Conservation (phyloP, 1,140 invertebrate species). For the Teleopsis dalmanni region DNA sequence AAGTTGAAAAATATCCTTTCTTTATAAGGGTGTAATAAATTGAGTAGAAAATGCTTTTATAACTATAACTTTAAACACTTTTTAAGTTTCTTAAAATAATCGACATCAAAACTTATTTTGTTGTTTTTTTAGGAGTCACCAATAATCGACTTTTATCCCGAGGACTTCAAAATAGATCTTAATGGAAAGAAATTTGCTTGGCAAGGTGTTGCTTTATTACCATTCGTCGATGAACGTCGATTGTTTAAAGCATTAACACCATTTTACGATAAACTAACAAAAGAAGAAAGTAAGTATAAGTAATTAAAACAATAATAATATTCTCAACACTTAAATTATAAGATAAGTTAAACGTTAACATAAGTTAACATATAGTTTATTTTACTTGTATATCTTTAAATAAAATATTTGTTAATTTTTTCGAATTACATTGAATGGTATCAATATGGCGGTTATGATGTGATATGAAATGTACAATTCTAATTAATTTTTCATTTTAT, state of each 20-base stretch:
- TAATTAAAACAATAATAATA: no score
- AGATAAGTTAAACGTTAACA: background rate
- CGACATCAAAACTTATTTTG: conserved; percentile 45
- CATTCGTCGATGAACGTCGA: conserved; percentile 93
- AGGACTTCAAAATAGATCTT: conserved; percentile 96
- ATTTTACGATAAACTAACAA: conserved; percentile 71
- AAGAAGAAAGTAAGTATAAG: conserved; percentile 63
- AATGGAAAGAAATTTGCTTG: conserved; percentile 99
- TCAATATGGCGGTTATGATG: no score
- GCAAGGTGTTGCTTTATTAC: conserved; percentile 96
- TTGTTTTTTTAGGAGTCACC: no score
- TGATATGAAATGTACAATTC: no score
- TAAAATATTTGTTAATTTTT: no score
- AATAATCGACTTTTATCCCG: conserved; percentile 99
- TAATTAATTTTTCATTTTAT: no score
- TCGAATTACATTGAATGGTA: no score
- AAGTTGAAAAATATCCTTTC: no score
- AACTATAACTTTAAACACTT: background rate
- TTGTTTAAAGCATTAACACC: conserved; percentile 79
- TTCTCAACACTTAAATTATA: no score
- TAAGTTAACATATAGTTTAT: conserved; percentile 10
- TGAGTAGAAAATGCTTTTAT: background rate
- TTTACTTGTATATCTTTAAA: conserved; percentile 5
- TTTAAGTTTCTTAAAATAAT: background rate
- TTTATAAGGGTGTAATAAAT: no score